Evolutionary conservation across 2,888 invertebrate species (phyloP), one percentile per base, ranked within the genome.

Genomic region (Cryptocheilus praepositus): DNA sequence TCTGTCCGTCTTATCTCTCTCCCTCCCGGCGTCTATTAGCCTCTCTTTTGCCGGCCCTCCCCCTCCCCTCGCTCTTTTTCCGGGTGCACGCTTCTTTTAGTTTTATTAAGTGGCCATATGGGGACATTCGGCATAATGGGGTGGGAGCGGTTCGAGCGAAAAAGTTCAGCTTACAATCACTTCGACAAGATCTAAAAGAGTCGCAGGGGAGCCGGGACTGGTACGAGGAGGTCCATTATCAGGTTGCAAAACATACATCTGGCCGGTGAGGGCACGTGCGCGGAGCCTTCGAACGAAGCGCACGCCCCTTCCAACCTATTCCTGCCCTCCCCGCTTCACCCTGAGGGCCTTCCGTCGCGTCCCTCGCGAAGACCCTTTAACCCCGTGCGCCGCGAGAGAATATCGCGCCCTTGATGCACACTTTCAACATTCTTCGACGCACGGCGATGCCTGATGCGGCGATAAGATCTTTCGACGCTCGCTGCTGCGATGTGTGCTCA

Each of bases 191-290:
- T 85, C 84, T 85, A 82, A 86, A 85, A 85, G 86, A 83, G 83
- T 82, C 80, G 81, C 82, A 81, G 81, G 84, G 83, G 83, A 83
- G 84, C 82, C 73, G 75, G 77, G 75, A 80, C 78, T 76, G 81
- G 81, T 83, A 81, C 77, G 80, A 81, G 81, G 81, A 79, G 85
- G 81, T 85, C 86, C 85, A 86, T 87, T 87, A 87, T 87, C 87
- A 85, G 84, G 86, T 87, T 86, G 87, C 86, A 86, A 86, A 87
- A 86, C 86, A 86, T 85, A 85, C 87, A 87, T 87, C 86, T 87
- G 87, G 84, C 75, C 82, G 76, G 79, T 71, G 76, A 79, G 81
- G 82, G 83, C 83, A 82, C 84, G 85, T 82, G 85, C 84, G 85
- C 76, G 73, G 77, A 78, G 82, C 81, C 83, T 79, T 77, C 76